Evolutionary conservation across 2,797 vertebrate genomes (phyloP).

Genomic region (Brachyrhaphis roseni): DNA sequence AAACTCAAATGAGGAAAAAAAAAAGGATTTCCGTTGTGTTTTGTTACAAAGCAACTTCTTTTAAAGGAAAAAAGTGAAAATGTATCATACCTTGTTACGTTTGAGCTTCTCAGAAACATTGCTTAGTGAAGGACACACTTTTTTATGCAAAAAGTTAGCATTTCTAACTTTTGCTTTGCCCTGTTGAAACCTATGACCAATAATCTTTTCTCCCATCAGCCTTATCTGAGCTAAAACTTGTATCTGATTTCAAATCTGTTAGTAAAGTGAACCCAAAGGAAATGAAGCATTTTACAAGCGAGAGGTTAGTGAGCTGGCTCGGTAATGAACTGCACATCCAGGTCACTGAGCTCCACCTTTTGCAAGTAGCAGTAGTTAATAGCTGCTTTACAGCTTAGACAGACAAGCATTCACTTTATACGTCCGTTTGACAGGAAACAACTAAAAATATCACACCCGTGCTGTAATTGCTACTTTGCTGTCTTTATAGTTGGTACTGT

Average conservation of each 20-base stretch:
- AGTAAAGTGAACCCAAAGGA: constrained; percentile 21
- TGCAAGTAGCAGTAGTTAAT: constrained; percentile 58
- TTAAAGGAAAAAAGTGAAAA: neutral
- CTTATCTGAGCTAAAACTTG: neutral
- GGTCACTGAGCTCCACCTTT: constrained; percentile 45
- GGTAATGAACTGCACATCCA: constrained; percentile 33
- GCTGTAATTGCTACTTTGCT: constrained; percentile 80
- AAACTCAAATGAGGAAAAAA: too few relatives aligned
- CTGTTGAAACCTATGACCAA: neutral
- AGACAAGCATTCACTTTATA: constrained; percentile 75
- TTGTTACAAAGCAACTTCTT: too few relatives aligned
- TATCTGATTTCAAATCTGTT: neutral
- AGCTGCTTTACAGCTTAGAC: constrained; percentile 59
- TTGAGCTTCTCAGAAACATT: neutral
- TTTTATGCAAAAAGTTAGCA: neutral
- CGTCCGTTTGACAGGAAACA: constrained; percentile 79
- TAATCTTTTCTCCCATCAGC: neutral
- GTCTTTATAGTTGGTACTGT: constrained; percentile 80
- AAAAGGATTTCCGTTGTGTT: too few relatives aligned
- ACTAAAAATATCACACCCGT: constrained; percentile 84
- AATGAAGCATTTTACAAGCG: constrained; percentile 38
- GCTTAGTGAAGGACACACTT: neutral
- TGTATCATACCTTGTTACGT: neutral
- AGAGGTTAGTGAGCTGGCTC: constrained; percentile 40
- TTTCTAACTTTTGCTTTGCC: neutral